A percentile compares a stretch with the other conserved stretches of the same genome.
Conservation (phyloP, 2,113 vertebrate genomes). For the Melanerpes formicivorus region DNA sequence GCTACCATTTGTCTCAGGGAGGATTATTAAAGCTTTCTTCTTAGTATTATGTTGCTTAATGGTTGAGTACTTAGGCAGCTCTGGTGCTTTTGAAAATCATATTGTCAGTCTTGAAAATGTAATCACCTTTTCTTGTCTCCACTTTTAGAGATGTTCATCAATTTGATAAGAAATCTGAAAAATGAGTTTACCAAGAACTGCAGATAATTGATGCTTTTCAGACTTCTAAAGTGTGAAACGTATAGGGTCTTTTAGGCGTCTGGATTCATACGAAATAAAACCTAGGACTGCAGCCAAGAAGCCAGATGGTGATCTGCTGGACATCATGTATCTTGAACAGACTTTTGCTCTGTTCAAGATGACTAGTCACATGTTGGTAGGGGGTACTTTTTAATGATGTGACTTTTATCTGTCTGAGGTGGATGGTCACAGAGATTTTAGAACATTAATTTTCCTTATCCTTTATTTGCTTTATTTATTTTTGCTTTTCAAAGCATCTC, state of each 20-base stretch:
- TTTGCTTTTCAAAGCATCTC: neutral
- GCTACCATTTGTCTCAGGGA: neutral
- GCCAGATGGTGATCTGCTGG: constrained; percentile 1
- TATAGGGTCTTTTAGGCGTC: neutral
- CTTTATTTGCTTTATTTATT: neutral
- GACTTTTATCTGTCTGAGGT: neutral
- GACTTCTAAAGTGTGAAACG: neutral
- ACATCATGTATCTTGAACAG: neutral
- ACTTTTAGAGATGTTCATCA: neutral
- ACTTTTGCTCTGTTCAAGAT: neutral
- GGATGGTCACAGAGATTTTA: neutral
- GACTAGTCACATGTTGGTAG: neutral
- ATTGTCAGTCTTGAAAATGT: neutral
- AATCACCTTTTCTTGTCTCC: neutral
- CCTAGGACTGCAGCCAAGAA: neutral
- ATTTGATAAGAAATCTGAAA: neutral
- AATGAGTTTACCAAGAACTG: neutral
- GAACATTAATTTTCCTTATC: neutral
- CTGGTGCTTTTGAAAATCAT: neutral
- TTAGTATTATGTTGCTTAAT: neutral
- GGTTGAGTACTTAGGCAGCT: neutral
- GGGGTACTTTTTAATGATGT: neutral
- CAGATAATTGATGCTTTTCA: neutral
- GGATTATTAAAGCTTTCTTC: neutral
- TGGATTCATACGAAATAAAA: neutral